These are phyloP conservation scores for Lepisosteus osseus DNA, from an alignment of 2,113 vertebrate genomes.

Conservation along the genomic window DNA sequence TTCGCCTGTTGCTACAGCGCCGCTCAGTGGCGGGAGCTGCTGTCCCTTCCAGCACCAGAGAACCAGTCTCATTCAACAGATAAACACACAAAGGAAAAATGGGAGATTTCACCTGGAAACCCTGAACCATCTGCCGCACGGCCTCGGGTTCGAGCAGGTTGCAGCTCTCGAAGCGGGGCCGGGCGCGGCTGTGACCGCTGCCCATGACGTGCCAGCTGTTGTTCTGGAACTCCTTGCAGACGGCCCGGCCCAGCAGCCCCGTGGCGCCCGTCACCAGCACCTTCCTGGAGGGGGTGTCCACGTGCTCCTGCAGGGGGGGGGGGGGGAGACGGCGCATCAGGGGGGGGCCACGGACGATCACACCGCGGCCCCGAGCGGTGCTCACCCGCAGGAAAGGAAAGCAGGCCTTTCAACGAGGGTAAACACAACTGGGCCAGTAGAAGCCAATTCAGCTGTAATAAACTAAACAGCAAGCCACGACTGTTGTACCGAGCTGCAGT, in stretches of 20 bases:
- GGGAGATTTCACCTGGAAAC: conserved; percentile 73
- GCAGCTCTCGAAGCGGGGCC: conserved; percentile 78
- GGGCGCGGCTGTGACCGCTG: conserved; percentile 79
- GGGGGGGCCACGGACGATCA: not conserved
- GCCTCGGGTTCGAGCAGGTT: conserved; percentile 82
- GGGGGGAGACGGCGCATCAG: not conserved
- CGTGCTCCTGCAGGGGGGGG: conserved; percentile 68
- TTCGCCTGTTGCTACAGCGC: too few species aligned
- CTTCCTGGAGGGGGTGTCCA: conserved; percentile 59
- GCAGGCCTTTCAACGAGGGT: not conserved
- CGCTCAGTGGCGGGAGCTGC: too few species aligned
- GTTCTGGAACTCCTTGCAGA: conserved; percentile 82
- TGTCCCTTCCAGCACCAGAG: too few species aligned
- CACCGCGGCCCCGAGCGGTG: not conserved
- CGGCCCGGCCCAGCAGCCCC: conserved; percentile 85
- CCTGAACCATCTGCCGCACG: conserved; percentile 73
- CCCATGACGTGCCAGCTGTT: conserved; percentile 79
- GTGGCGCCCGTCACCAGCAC: conserved; percentile 89
- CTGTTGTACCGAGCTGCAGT: too few species aligned
- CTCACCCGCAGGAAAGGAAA: not conserved
- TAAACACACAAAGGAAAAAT: too few species aligned
- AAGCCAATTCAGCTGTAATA: too few species aligned
- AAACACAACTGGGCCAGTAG: not conserved
- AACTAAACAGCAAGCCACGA: too few species aligned
- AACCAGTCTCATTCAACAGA: too few species aligned